Conservation (phyloP, 2,113 vertebrate species). For the Suncus etruscus region DNA sequence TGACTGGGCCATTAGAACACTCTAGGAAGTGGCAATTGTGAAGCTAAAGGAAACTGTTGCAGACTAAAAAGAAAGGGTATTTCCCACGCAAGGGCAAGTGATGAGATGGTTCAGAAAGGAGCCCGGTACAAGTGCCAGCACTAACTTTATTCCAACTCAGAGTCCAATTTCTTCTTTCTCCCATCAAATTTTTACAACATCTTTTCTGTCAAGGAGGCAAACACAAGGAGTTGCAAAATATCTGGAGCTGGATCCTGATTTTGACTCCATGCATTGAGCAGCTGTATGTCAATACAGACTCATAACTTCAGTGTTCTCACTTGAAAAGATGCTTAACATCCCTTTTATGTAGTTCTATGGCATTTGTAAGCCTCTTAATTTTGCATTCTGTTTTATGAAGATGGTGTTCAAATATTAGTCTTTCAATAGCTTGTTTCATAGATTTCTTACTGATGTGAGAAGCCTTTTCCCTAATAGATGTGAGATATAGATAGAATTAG, state of each 20-base stretch:
- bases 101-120: background rate
- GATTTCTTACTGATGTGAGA: constrained; percentile 56
- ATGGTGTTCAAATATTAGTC: constrained; percentile 62
- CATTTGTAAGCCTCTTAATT: constrained; percentile 45
- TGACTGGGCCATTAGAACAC: background rate
- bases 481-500: constrained; percentile 44
- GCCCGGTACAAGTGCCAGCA: background rate
- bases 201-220: background rate
- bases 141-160: background rate
- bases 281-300: background rate
- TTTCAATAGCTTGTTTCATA: constrained; percentile 30
- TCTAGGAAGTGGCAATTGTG: background rate
- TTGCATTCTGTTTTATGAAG: constrained; percentile 56
- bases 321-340: background rate
- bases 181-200: background rate
- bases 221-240: background rate
- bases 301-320: background rate
- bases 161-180: no score
- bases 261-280: background rate
- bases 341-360: constrained; percentile 59
- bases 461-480: constrained; percentile 66
- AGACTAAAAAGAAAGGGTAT: background rate
- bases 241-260: background rate
- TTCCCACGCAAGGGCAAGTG: background rate
- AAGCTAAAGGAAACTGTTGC: background rate